Percentiles rank a stretch among this genome's conserved stretches.
These are phyloP conservation scores for Cisticola juncidis DNA, from an alignment of 2,113 vertebrate species.

Conservation along the genomic window DNA sequence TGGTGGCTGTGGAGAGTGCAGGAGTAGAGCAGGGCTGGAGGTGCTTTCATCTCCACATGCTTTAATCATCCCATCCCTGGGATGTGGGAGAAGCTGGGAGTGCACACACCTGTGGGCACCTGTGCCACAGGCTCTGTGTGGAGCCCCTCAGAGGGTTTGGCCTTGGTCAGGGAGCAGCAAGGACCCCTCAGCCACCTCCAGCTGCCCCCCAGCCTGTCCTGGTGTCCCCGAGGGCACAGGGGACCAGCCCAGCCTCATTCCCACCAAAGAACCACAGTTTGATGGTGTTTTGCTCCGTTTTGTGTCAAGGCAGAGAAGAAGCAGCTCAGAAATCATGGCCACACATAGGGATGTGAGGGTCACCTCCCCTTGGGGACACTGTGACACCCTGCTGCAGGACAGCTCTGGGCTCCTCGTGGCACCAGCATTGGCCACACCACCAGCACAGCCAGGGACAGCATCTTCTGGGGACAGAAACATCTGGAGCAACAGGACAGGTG, in stretches of 20 bases:
- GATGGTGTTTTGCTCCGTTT: neutral
- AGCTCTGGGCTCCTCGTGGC: neutral
- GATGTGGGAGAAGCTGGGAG: neutral
- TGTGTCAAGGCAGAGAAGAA: neutral
- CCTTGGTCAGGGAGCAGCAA: neutral
- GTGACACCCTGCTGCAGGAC: neutral
- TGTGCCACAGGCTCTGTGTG: neutral
- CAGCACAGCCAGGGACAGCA: too few species aligned
- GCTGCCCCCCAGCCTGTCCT: neutral
- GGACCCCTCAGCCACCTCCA: rapidly evolving
- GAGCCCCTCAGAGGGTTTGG: neutral
- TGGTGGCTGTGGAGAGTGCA: neutral
- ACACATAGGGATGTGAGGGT: neutral
- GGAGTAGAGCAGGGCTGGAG: neutral
- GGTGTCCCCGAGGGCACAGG: neutral
- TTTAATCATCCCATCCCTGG: too few species aligned
- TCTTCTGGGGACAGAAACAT: neutral
- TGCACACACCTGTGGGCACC: rapidly evolving
- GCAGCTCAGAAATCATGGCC: rapidly evolving
- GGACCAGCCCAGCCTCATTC: neutral
- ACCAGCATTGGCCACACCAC: neutral
- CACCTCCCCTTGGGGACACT: neutral
- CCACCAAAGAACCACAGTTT: rapidly evolving
- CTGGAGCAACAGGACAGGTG: neutral
- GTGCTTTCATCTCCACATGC: rapidly evolving